Conservation (phyloP, 2,888 invertebrate species). For the Cerceris rybyensis region DNA sequence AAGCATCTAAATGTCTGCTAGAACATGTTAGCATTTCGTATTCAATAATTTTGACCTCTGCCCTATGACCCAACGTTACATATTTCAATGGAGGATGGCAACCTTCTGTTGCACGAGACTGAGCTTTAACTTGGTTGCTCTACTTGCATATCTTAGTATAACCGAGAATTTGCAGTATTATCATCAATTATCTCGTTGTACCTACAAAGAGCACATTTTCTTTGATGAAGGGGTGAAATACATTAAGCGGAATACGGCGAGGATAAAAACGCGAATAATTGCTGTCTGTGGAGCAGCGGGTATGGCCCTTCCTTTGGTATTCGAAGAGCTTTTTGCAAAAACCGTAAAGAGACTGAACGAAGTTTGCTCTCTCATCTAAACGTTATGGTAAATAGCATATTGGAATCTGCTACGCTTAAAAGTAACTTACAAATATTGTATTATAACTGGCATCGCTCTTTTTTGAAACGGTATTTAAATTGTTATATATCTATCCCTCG, state of each 20-base stretch:
- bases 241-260: background rate
- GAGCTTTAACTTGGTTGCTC: no score
- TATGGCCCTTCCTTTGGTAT: background rate
- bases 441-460: background rate
- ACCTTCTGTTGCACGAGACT: no score
- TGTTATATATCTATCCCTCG: background rate
- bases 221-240: background rate
- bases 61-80: no score
- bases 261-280: background rate
- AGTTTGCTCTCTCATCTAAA: slow-evolving; percentile 3
- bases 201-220: no score
- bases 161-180: no score
- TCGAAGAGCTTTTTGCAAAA: background rate
- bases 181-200: no score
- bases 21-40: no score
- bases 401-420: slow-evolving; percentile 42
- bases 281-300: background rate
- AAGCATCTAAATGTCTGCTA: no score
- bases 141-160: no score
- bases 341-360: background rate
- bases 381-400: slow-evolving; percentile 39
- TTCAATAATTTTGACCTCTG: no score
- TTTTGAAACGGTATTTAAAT: background rate
- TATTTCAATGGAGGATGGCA: no score
- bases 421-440: slow-evolving; percentile 25